A percentile compares a stretch with the other conserved stretches of the same genome.
phyloP scores from a whole-genome alignment of 2,888 invertebrate genomes.

The Agrypnus murinus region DNA sequence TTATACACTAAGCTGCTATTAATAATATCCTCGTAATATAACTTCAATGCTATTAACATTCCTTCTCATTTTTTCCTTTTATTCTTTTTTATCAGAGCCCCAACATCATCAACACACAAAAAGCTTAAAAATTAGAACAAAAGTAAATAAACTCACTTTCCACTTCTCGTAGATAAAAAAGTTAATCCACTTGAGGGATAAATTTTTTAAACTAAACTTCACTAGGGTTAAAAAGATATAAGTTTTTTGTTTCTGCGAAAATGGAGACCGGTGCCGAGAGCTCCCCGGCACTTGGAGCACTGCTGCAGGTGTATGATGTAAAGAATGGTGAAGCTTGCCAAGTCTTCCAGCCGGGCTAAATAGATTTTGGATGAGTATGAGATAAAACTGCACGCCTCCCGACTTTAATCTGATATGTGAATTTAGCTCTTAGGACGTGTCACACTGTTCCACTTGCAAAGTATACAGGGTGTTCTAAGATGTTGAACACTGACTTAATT shows the following conservation, averaged over 20 bases:
- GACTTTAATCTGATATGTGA: conserved; percentile 43
- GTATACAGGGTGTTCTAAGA: neutral
- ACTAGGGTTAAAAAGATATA: conserved; percentile 3
- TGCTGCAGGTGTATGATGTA: conserved; percentile 49
- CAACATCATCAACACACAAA: too few relatives aligned
- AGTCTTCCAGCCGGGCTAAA: conserved; percentile 47
- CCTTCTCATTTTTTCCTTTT: neutral
- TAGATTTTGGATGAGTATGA: conserved; percentile 48
- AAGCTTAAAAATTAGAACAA: neutral
- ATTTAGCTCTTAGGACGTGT: conserved; percentile 41
- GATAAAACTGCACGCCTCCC: conserved; percentile 41
- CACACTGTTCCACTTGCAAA: conserved; percentile 1
- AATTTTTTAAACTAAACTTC: conserved; percentile 41
- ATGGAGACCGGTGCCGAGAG: conserved; percentile 38
- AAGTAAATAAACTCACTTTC: conserved; percentile 42
- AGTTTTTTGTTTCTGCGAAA: too few relatives aligned
- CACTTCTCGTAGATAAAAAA: conserved; percentile 25
- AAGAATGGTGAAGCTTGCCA: conserved; percentile 43
- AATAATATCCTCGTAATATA: conserved; percentile 5
- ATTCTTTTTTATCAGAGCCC: too few relatives aligned
- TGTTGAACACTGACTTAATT: too few relatives aligned
- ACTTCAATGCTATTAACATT: conserved; percentile 12
- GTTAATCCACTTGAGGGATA: conserved; percentile 22
- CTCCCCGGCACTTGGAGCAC: conserved; percentile 47
- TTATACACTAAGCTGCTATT: conserved; percentile 19